Percentiles rank a stretch among this genome's conserved stretches.
These are phyloP conservation scores for Dicyrtoma fusca DNA, from an alignment of 2,888 invertebrate genomes.

Conservation along the genomic window DNA sequence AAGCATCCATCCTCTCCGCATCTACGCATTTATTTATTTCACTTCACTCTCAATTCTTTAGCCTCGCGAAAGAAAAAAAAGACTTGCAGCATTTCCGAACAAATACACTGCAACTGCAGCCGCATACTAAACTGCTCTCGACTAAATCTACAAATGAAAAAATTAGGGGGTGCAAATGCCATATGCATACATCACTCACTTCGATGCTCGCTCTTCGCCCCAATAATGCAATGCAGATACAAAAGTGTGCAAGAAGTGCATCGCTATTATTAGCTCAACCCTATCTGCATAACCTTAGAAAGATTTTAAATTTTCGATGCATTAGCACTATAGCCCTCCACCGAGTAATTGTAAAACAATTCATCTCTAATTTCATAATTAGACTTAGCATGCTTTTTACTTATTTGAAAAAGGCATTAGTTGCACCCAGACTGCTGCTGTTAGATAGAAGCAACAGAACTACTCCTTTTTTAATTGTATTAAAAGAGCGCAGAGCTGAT, in stretches of 20 bases:
- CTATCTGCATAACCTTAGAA: too few relatives aligned
- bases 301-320: too few relatives aligned
- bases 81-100: background rate
- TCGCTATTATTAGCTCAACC: too few relatives aligned
- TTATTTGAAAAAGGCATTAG: background rate
- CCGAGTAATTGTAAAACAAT: slow-evolving; percentile 10
- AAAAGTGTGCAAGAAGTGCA: too few relatives aligned
- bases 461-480: slow-evolving; percentile 7
- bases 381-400: background rate
- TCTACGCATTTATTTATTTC: slow-evolving; percentile 12
- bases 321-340: background rate
- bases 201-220: background rate
- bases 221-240: too few relatives aligned
- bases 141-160: slow-evolving; percentile 7
- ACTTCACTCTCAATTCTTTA: background rate
- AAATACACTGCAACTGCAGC: too few relatives aligned
- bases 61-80: background rate
- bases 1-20: too few relatives aligned
- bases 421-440: background rate
- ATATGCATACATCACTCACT: background rate
- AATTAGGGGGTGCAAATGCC: slow-evolving; percentile 1
- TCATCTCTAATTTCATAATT: slow-evolving; percentile 12
- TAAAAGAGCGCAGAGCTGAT: background rate
- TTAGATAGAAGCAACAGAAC: too few relatives aligned
- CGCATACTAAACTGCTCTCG: too few relatives aligned